Percentiles rank a stretch among this genome's conserved stretches.
Evolutionary conservation across 2,797 vertebrate species (phyloP).

Genomic region (Margarornis squamiger): DNA sequence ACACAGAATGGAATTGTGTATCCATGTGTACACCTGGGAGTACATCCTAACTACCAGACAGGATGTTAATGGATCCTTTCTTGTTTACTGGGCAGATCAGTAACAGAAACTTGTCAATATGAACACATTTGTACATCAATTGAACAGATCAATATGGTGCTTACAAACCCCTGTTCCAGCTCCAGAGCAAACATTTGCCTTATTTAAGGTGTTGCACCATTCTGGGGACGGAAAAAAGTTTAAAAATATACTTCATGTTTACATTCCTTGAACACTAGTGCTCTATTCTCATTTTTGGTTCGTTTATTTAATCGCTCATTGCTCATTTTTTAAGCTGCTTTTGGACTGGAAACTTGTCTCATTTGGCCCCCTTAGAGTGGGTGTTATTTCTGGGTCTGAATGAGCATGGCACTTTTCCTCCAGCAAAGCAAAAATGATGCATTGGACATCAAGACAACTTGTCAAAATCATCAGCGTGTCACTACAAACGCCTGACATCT

Average conservation of each 20-base stretch:
- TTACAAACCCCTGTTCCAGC: neutral
- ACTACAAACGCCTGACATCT: neutral
- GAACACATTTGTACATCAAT: neutral
- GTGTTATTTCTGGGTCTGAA: constrained; percentile 39
- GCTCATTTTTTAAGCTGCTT: constrained; percentile 43
- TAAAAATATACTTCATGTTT: constrained; percentile 77
- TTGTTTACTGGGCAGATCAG: neutral
- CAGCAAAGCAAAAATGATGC: neutral
- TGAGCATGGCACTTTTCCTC: neutral
- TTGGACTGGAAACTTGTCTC: constrained; percentile 43
- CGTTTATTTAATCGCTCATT: constrained; percentile 41
- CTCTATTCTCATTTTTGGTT: constrained; percentile 43
- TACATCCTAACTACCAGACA: neutral
- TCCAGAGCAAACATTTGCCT: constrained; percentile 35
- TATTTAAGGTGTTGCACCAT: constrained; percentile 68
- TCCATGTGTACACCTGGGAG: neutral
- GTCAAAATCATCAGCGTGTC: constrained; percentile 21
- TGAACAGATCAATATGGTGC: neutral
- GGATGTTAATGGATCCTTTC: neutral
- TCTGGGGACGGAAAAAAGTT: constrained; percentile 72
- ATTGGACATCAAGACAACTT: neutral
- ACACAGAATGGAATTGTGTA: neutral
- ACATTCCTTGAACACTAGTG: constrained; percentile 65
- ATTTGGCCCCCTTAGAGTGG: neutral
- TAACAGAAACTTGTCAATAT: neutral